Evolutionary conservation across 2,797 vertebrate genomes (phyloP), one percentile per base, ranked within the genome.

Genomic region (Sebastes paucispinis): DNA sequence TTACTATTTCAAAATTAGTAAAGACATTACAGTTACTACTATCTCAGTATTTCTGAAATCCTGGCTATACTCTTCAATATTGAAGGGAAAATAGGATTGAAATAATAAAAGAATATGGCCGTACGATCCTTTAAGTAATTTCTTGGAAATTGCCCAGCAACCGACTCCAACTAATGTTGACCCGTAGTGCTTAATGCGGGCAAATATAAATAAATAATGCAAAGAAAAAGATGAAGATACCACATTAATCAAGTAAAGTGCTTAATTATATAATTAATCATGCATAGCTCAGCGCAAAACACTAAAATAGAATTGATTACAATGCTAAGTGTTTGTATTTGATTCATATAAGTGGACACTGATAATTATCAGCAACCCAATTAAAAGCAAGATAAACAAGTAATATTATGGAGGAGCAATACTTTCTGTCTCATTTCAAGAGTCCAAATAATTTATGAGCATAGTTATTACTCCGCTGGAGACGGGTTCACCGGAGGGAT

Each of bases 321-420:
- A 59, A 68, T 85, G 80, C 87, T 76, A 79, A 91, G 76, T 86
- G 82, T 85, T 69, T 76, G 59, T 90, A 91, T 91, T 88, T 90
- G 87, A 93, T 92, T 92, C 83, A 86, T 91, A 88, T 83, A 89
- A 88, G 89, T 92, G 88, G 91, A 91, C 76, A 83, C 74, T 79
- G 79, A 87, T 84, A 92, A 92, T 95, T 91, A 94, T 88, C 88
- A 88, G 69, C 79, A 86, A 70, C 63, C 78, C 82, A 92, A 94
- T 94, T 91, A 93, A 86, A 89, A 75, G 69, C n/a, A 55, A 87
- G 81, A 84, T 79, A 88, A 93, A 92, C 83, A 92, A 87, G 85
- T 69, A 69, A 84, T 91, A 80, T 87, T 60, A 67, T 39, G 73
- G 67, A 82, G 85, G 77, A 55, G 69, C 71, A 34, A 75, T 50